These are phyloP conservation scores for Halcyon malimbica DNA, from an alignment of 2,113 vertebrate species.

Conservation along the genomic window DNA sequence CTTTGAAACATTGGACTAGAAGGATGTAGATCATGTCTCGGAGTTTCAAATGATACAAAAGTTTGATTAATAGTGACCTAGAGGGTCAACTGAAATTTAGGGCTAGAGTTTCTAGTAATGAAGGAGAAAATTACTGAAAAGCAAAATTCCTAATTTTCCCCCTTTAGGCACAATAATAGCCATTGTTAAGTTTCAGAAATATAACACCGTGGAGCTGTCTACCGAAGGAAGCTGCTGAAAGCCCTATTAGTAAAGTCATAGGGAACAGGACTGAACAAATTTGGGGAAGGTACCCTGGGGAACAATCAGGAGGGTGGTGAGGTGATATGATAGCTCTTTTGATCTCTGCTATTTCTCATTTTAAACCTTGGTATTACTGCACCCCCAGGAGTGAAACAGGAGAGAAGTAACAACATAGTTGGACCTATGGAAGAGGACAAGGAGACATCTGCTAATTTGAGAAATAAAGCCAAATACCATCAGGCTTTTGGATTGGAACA, in stretches of 20 bases:
- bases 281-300: slow-evolving; percentile 21
- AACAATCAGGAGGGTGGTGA: background rate
- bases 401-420: background rate
- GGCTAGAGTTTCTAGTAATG: slow-evolving; percentile 58
- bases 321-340: slow-evolving; percentile 13
- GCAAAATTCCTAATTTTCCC: slow-evolving; percentile 4
- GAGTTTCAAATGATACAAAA: slow-evolving; percentile 44
- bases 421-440: background rate
- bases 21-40: slow-evolving; percentile 2
- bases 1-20: background rate
- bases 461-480: background rate
- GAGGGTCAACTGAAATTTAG: slow-evolving; percentile 55
- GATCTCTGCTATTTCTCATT: slow-evolving; percentile 20
- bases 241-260: slow-evolving; percentile 51
- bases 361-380: background rate
- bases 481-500: background rate
- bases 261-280: slow-evolving; percentile 49
- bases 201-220: slow-evolving; percentile 12
- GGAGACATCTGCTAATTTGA: background rate
- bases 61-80: slow-evolving; percentile 39
- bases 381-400: background rate
- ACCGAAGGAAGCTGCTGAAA: slow-evolving; percentile 44
- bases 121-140: slow-evolving; percentile 56
- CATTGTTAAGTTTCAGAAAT: slow-evolving; percentile 62
- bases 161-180: slow-evolving; percentile 47